phyloP scores from a whole-genome alignment of 2,888 invertebrate genomes.

The Tetragonula carbonaria region DNA sequence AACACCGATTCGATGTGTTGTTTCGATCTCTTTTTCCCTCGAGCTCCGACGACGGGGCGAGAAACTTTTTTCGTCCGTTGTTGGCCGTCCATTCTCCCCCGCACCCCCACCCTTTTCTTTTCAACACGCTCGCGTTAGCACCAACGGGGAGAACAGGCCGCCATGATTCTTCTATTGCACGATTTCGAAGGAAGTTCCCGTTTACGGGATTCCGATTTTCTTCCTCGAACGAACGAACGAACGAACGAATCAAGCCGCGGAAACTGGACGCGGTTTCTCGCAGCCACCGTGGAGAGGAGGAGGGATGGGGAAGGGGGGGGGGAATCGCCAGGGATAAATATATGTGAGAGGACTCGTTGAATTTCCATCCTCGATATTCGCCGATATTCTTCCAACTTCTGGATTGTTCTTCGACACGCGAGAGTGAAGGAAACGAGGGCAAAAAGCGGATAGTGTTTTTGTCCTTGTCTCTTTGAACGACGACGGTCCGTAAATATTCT shows the following conservation, averaged over 20 bases:
- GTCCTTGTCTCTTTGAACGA: background rate
- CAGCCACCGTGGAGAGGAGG: background rate
- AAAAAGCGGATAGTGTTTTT: background rate
- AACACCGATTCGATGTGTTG: background rate
- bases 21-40: background rate
- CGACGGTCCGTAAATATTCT: background rate
- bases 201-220: too few relatives aligned
- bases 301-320: background rate
- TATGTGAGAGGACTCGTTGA: background rate
- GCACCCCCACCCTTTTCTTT: background rate
- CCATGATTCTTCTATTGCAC: conserved; percentile 43
- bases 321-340: background rate
- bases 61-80: conserved; percentile 3
- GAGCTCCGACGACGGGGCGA: background rate
- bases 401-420: background rate
- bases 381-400: background rate
- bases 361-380: background rate
- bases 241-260: conserved; percentile 2
- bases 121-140: conserved; percentile 40
- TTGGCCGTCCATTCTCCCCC: background rate
- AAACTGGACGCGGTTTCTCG: conserved; percentile 11
- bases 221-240: background rate
- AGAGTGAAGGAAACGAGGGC: too few relatives aligned
- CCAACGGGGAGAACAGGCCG: conserved; percentile 22
- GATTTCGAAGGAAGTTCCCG: conserved; percentile 10